Evolutionary conservation across 2,113 vertebrate genomes (phyloP), one percentile per base, ranked within the genome.

Genomic region (Cyrtonyx montezumae): DNA sequence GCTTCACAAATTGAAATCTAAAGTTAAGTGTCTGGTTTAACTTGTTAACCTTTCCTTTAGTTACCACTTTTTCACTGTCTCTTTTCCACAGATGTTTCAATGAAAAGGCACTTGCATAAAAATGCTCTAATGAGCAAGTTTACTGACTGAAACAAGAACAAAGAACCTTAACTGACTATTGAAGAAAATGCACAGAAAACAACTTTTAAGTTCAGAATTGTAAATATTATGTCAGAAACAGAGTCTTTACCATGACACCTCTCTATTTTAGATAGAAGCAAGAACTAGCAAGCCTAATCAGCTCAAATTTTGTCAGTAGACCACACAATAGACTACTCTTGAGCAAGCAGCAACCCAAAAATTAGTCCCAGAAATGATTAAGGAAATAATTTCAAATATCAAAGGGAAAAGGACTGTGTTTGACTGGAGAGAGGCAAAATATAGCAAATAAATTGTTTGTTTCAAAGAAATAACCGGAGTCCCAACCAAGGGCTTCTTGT

Each of bases 191-290:
- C 61, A 88, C 23, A 88, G 80, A 92, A 93, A 87, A 63, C 43
- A 81, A 88, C 40, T 90, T 93, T n/a, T 70, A 66, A 56, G 51
- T 81, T 84, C 86, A 53, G 86, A 95, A 87, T 32, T 81, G 92
- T 78, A 94, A 96, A 93, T 90, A 93, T 79, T 94, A 56, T 91
- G 79, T 88, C 83, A 94, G 83, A 93, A 96, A 79, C 37, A 85
- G 76, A 88, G 25, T 32, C 49, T 25, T 87, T 36, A 61, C 40
- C 78, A 66, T 55, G 74, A 73, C 78, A 62, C 5, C 90, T 14
- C 2, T 74, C 73, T 73, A 53, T 91, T 87, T 94, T 40, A 76
- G 75, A 87, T 2, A 67, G 70, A 94, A 76, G 13, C 62, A 84
- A 92, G 51, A 51, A 84, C 46, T 58, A 86, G 78, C 61, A 88